Evolutionary conservation across 1,140 invertebrate species (phyloP), one percentile per base, ranked within the genome.

Genomic region (Pachyrhynchus sulphureomaculatus): DNA sequence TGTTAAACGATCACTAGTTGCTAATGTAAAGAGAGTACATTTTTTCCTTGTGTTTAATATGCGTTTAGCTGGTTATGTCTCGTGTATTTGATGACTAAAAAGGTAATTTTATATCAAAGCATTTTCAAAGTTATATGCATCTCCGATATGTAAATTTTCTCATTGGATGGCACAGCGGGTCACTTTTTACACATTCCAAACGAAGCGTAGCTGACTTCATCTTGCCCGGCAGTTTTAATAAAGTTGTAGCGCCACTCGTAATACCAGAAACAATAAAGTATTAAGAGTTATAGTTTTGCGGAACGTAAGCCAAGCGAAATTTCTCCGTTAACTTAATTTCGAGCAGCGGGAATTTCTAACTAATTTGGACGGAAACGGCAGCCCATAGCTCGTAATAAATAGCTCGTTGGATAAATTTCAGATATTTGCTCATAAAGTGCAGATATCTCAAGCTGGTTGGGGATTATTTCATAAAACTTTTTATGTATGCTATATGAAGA

Each of bases 231-330:
- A 6, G 45, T 48, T 48, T 17, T 48, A 48, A 48, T 48, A 48
- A 48, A 48, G 45, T 48, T 48, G 23, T 48, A 21, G 24, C 45
- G 45, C 32, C 45, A 24, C 24, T 34, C 4, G 21, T 48, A 48
- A 48, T 48, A 34, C 45, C 24, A 48, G 45, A 29, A 48, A 34
- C 45, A 17, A 48, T 48, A 48, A 48, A 48, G 45, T 29, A 48
- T 32, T 48, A 48, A n/a, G 45, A 48, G 32, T 48, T 48, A 48
- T 48, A 48, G 45, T 48, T 48, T 48, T 29, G 45, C 21, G 21
- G 45, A 17, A 23, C 21, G 6, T 29, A 45, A 48, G 45, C 32
- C 20, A 21, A 23, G n/a, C 45, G 24, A 23, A 48, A 48, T 48
- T 48, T 21, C 8, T 23, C 32, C 20, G 15, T 21, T 42, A 42